A percentile compares a stretch with the other conserved stretches of the same genome.
These are phyloP conservation scores for Rhagoletis pomonella DNA, from an alignment of 1,140 invertebrate genomes.

Conservation along the genomic window DNA sequence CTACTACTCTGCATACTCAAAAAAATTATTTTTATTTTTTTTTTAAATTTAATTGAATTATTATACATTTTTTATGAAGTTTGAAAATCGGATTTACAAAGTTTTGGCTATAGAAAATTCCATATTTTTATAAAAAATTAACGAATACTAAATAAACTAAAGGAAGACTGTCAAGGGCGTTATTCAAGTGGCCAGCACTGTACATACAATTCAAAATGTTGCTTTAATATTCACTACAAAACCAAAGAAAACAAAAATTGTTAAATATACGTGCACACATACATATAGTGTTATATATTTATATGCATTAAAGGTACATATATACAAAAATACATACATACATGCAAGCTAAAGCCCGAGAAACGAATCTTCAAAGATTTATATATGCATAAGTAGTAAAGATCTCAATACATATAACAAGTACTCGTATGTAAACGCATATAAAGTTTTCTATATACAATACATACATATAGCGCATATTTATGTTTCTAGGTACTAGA, in stretches of 20 bases:
- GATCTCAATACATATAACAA: not conserved
- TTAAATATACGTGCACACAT: slow-evolving; percentile 5
- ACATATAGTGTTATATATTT: not conserved
- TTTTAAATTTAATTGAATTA: too few species aligned
- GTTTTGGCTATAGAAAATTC: too few species aligned
- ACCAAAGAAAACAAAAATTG: slow-evolving; percentile 12
- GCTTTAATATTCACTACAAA: slow-evolving; percentile 41
- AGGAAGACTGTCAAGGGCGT: too few species aligned
- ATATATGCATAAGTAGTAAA: not conserved
- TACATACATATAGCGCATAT: not conserved
- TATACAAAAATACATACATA: not conserved
- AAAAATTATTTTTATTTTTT: too few species aligned
- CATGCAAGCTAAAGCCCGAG: not conserved
- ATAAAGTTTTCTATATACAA: slow-evolving; percentile 2
- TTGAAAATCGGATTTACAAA: too few species aligned
- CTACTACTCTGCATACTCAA: too few species aligned
- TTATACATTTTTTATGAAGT: too few species aligned
- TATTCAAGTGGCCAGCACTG: too few species aligned
- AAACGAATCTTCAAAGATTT: too few species aligned
- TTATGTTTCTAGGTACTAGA: not conserved
- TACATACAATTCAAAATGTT: not conserved
- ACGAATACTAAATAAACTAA: too few species aligned
- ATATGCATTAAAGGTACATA: not conserved
- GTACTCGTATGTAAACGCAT: not conserved
- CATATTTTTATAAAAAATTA: too few species aligned